phyloP scores from a whole-genome alignment of 2,888 invertebrate genomes.

The Plutella xylostella region DNA sequence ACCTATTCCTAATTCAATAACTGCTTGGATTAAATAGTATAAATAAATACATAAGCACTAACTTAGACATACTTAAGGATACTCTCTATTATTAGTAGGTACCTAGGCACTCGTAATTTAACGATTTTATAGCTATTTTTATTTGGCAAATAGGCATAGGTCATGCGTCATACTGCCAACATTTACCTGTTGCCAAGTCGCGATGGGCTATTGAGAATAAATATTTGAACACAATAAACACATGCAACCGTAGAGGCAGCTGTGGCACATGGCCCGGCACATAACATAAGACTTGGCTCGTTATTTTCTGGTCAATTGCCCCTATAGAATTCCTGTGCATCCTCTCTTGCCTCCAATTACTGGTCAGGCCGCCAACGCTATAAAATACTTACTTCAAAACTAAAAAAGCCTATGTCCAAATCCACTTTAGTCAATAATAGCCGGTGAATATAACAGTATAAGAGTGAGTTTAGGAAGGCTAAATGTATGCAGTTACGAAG shows the following conservation, averaged over 20 bases:
- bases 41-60: too few relatives aligned
- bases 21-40: too few relatives aligned
- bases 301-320: constrained; percentile 70
- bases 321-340: constrained; percentile 67
- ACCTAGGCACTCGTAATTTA: too few relatives aligned
- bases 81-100: too few relatives aligned
- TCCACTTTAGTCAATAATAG: constrained; percentile 19
- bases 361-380: constrained; percentile 62
- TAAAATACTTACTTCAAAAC: constrained; percentile 33
- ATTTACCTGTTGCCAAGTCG: neutral
- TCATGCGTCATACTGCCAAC: too few relatives aligned
- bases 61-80: too few relatives aligned
- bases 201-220: constrained; percentile 6
- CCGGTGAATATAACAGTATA: constrained; percentile 13
- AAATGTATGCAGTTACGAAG: constrained; percentile 18
- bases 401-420: neutral
- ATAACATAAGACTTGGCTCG: constrained; percentile 31
- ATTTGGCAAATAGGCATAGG: too few relatives aligned
- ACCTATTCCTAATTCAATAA: too few relatives aligned
- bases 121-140: too few relatives aligned
- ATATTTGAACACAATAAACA: constrained; percentile 8
- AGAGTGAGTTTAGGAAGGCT: constrained; percentile 11
- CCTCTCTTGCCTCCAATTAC: constrained; percentile 68
- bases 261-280: constrained; percentile 36
- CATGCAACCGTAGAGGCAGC: constrained; percentile 33